These are phyloP conservation scores for Oithona nana DNA, from an alignment of 2,888 invertebrate species.

Conservation along the genomic window DNA sequence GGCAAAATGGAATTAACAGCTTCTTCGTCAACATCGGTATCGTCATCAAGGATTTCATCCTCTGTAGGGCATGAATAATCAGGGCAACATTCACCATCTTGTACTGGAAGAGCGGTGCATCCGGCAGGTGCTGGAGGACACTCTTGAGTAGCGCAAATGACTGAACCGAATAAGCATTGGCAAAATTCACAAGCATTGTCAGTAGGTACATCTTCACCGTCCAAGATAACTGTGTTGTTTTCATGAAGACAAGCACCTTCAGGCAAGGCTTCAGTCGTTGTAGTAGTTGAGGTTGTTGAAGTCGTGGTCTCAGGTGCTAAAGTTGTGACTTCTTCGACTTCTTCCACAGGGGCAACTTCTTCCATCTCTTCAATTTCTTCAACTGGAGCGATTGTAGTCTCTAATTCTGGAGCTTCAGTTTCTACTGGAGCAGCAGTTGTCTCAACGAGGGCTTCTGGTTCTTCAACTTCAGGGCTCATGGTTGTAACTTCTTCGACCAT, in stretches of 20 bases:
- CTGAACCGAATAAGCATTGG: constrained; percentile 18
- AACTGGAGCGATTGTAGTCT: constrained; percentile 18
- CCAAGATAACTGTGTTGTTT: constrained; percentile 19
- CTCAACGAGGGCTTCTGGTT: not conserved
- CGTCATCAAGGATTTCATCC: constrained; percentile 4
- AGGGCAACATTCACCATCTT: constrained; percentile 13
- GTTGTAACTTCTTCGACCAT: constrained; percentile 16
- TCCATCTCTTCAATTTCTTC: constrained; percentile 16
- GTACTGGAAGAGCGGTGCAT: constrained; percentile 15
- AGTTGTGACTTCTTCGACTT: not conserved
- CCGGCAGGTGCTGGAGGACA: constrained; percentile 17
- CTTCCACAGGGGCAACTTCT: constrained; percentile 1
- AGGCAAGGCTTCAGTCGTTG: not conserved
- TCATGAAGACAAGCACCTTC: constrained; percentile 17
- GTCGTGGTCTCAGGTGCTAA: constrained; percentile 1
- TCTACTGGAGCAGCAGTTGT: not conserved
- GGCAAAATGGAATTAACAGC: not conserved
- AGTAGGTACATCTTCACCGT: constrained; percentile 19
- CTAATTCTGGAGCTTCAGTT: constrained; percentile 4
- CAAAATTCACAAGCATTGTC: constrained; percentile 20
- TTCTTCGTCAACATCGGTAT: not conserved
- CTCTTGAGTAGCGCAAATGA: constrained; percentile 19
- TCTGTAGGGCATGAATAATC: not conserved
- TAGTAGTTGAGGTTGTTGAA: not conserved
- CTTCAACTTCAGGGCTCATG: not conserved